phyloP scores from a whole-genome alignment of 35 echinoderm and acorn worm genomes.

The Heliocidaris tuberculata region DNA sequence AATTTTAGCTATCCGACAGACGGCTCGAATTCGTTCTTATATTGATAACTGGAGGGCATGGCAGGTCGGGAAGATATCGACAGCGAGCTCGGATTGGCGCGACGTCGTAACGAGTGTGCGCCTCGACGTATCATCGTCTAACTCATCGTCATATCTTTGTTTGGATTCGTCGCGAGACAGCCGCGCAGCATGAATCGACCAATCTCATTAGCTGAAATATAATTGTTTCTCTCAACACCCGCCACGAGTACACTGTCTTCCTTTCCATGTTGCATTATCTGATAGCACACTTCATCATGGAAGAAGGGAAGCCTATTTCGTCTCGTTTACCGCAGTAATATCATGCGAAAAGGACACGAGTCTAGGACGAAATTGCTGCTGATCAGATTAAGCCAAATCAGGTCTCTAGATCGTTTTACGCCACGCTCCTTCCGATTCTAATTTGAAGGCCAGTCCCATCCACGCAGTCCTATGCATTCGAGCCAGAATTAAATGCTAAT shows the following conservation, averaged over 20 bases:
- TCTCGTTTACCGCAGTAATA: not conserved
- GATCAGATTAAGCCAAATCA: conserved; percentile 12
- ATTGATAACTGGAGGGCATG: not conserved
- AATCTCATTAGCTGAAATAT: conserved; percentile 39
- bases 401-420: not conserved
- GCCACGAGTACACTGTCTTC: not conserved
- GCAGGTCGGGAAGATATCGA: not conserved
- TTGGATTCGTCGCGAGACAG: conserved; percentile 29
- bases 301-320: not conserved
- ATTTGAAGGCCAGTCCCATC: not conserved
- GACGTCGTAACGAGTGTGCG: not conserved
- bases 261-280: not conserved
- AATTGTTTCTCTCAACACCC: conserved; percentile 33
- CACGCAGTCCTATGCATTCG: not conserved
- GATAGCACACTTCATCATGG: not conserved
- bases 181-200: conserved; percentile 15
- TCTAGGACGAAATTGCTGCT: not conserved
- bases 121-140: not conserved
- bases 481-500: not conserved
- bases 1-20: conserved; percentile 2
- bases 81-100: conserved; percentile 4
- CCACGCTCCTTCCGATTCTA: conserved; percentile 14
- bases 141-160: conserved; percentile 27
- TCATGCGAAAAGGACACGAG: conserved; percentile 15
- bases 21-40: not conserved